Evolutionary conservation across 2,113 vertebrate genomes (phyloP).

Genomic region (Callospermophilus lateralis): DNA sequence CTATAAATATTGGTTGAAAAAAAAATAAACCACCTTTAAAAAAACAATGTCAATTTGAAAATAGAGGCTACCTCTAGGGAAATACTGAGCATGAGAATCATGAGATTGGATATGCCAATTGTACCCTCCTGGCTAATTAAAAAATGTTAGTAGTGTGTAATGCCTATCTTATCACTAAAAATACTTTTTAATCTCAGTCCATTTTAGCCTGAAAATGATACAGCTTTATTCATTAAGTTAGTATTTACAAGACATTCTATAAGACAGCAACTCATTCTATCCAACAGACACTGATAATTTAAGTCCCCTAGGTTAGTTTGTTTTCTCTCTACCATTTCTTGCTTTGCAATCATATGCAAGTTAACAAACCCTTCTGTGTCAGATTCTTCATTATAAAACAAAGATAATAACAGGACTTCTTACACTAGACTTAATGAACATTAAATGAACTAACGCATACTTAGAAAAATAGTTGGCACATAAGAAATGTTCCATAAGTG

Average conservation of each 20-base stretch:
- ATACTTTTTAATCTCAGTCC: not conserved
- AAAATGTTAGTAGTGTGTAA: not conserved
- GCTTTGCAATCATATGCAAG: not conserved
- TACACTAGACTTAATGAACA: not conserved
- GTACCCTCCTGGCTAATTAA: not conserved
- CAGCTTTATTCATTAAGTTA: not conserved
- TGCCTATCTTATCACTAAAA: not conserved
- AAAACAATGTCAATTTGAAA: not conserved
- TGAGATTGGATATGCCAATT: not conserved
- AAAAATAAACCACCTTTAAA: not conserved
- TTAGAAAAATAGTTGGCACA: not conserved
- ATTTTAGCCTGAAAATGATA: not conserved
- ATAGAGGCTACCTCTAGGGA: not conserved
- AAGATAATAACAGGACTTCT: slow-evolving; percentile 21
- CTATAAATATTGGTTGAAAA: not conserved
- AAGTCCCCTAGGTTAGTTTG: too few relatives aligned
- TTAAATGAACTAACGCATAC: slow-evolving; percentile 19
- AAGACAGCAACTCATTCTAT: not conserved
- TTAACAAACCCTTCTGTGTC: not conserved
- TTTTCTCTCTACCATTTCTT: not conserved
- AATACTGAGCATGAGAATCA: not conserved
- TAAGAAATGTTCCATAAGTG: not conserved
- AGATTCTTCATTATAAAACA: slow-evolving; percentile 50
- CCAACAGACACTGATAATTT: not conserved
- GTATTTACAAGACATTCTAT: not conserved